A percentile compares a stretch with the other conserved stretches of the same genome.
Evolutionary conservation across 1,140 invertebrate species (phyloP).

Genomic region (Drosophila miranda): DNA sequence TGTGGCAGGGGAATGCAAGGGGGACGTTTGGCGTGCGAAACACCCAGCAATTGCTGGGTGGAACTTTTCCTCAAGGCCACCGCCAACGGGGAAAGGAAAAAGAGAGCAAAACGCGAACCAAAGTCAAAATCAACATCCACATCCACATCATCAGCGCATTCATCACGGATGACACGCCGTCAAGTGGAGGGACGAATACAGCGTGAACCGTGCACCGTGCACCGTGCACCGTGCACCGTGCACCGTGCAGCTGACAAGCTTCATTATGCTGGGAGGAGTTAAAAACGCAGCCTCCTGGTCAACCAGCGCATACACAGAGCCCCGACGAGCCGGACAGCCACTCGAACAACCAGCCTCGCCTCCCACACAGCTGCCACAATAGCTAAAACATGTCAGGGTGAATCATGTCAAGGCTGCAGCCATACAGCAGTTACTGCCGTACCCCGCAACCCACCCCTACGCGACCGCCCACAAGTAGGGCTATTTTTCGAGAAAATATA

Average conservation of each 20-base stretch:
- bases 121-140: conserved; percentile 9
- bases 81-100: not conserved
- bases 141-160: conserved; percentile 9
- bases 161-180: conserved; percentile 11
- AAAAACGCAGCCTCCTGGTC: conserved; percentile 4
- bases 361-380: not conserved
- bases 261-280: no score
- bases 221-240: no score
- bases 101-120: not conserved
- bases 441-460: no score
- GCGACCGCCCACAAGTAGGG: not conserved
- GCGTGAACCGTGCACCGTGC: no score
- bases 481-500: not conserved
- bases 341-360: not conserved
- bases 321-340: no score
- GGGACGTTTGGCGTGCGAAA: conserved; percentile 14
- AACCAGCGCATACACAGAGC: not conserved
- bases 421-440: conserved; percentile 1
- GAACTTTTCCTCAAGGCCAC: conserved; percentile 31
- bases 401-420: conserved; percentile 71
- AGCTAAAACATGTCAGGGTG: conserved; percentile 37
- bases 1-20: conserved; percentile 14
- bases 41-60: conserved; percentile 25
- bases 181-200: not conserved
- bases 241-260: not conserved